phyloP scores from a whole-genome alignment of 2,113 vertebrate genomes.

The Paracyprichromis sp. region DNA sequence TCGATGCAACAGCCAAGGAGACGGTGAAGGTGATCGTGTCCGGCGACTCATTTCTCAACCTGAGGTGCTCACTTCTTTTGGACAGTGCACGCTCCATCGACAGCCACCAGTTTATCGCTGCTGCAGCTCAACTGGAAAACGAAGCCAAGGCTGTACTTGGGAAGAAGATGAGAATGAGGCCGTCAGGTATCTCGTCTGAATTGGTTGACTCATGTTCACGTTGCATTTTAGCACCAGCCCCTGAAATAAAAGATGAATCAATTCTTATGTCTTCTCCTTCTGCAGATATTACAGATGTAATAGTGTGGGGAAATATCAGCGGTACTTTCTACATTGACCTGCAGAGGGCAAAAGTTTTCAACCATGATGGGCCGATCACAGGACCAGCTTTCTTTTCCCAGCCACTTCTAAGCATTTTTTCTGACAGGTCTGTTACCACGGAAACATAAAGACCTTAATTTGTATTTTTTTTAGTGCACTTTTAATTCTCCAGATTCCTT shows the following conservation, averaged over 20 bases:
- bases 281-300: constrained; percentile 80
- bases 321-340: constrained; percentile 82
- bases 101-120: constrained; percentile 71
- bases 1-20: constrained; percentile 72
- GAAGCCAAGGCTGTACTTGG: constrained; percentile 76
- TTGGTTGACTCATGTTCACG: accelerated
- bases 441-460: background rate
- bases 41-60: constrained; percentile 76
- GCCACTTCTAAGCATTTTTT: constrained; percentile 67
- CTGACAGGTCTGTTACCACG: constrained; percentile 70
- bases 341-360: constrained; percentile 76
- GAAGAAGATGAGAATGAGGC: constrained; percentile 69
- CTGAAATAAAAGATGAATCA: accelerated
- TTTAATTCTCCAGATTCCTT: background rate
- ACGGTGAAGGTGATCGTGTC: constrained; percentile 78
- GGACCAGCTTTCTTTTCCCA: constrained; percentile 75
- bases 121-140: constrained; percentile 75
- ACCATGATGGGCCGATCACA: constrained; percentile 73
- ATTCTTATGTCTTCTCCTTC: background rate
- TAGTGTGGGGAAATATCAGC: constrained; percentile 88
- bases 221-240: background rate
- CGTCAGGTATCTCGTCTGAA: constrained; percentile 58
- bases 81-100: constrained; percentile 57
- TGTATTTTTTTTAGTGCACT: background rate
- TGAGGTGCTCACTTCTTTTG: constrained; percentile 74